Evolutionary conservation across 1,140 invertebrate species (phyloP).

Genomic region (Zaprionus africanus): DNA sequence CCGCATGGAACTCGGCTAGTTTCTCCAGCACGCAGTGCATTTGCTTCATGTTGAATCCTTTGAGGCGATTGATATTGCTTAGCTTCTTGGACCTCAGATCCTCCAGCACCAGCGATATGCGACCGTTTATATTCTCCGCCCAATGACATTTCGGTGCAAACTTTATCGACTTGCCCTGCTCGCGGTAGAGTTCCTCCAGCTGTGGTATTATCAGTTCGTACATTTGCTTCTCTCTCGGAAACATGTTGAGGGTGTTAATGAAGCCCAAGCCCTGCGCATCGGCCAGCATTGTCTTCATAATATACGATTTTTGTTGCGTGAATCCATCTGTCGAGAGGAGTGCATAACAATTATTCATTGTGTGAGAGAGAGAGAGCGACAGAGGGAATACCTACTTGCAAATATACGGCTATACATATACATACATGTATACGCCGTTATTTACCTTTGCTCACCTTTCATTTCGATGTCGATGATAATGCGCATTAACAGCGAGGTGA

Average conservation of each 20-base stretch:
- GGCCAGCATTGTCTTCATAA: conserved; percentile 77
- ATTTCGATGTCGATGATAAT: conserved; percentile 80
- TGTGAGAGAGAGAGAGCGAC: neutral
- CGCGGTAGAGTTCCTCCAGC: conserved; percentile 73
- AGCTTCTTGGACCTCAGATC: conserved; percentile 86
- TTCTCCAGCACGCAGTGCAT: conserved; percentile 85
- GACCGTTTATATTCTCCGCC: conserved; percentile 66
- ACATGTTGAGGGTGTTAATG: conserved; percentile 73
- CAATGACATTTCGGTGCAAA: conserved; percentile 74
- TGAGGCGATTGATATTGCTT: conserved; percentile 86
- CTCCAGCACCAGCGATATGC: conserved; percentile 85
- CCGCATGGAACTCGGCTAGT: conserved; percentile 86
- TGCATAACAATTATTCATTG: neutral
- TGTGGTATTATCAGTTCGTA: conserved; percentile 73
- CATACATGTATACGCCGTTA: conserved; percentile 5
- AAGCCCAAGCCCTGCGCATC: conserved; percentile 67
- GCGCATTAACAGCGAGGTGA: conserved; percentile 76
- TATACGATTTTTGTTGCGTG: conserved; percentile 75
- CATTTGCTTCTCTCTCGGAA: conserved; percentile 80
- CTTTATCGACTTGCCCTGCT: conserved; percentile 57
- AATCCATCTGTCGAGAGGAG: conserved; percentile 62
- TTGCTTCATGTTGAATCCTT: conserved; percentile 86
- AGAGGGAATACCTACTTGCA: neutral
- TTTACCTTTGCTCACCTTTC: conserved; percentile 67
- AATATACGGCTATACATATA: neutral